Base-by-base conservation (phyloP, 2,888 invertebrate species). In the Tipula helvola region DNA sequence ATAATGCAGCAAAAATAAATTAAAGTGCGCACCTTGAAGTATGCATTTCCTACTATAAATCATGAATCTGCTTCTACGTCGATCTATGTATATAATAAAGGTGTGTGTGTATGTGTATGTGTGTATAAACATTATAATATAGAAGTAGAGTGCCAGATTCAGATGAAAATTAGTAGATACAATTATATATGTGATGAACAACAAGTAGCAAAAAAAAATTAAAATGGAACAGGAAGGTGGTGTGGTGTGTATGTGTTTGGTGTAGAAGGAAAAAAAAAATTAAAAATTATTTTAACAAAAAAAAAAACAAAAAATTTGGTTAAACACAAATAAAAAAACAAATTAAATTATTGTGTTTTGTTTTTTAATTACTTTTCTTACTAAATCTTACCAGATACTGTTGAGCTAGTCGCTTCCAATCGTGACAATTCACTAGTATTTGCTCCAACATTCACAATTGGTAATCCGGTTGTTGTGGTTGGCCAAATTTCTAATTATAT, bases 341-440 rank as follows among this genome's bases (percentile, higher is more conserved):
- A n/a, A 71, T 10, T 52, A 71, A 71, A 71, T 71, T 18, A 28
- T 57, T 57, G 52, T n/a, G 52, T 71, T 71, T 71, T 71, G 2
- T 71, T 71, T 28, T 28, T 71, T 71, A 71, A 18, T 71, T 28
- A 28, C 28, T 71, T 18, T 71, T 71, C 28, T 28, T 71, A 28
- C 28, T 28, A 71, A 3, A 28, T 84, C 84, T 84, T 84, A 84
- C 84, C 84, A 84, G 84, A 36, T 5, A 39, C n/a, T 41, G 84
- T 39, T 84, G 84, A 13, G 41, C 39, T 13, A 16, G 84, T 84
- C 41, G 84, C 84, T 84, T 84, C 84, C 84, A 84, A 84, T 16
- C 84, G 84, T 84, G 84, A 84, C 41, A 12, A 41, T 84, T 84
- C 84, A 39, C 84, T 84, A 41, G 84, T 41, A 84, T 84, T 84